Evolutionary conservation across 2,113 vertebrate genomes (phyloP).

Genomic region (Mormoops blainvillei): DNA sequence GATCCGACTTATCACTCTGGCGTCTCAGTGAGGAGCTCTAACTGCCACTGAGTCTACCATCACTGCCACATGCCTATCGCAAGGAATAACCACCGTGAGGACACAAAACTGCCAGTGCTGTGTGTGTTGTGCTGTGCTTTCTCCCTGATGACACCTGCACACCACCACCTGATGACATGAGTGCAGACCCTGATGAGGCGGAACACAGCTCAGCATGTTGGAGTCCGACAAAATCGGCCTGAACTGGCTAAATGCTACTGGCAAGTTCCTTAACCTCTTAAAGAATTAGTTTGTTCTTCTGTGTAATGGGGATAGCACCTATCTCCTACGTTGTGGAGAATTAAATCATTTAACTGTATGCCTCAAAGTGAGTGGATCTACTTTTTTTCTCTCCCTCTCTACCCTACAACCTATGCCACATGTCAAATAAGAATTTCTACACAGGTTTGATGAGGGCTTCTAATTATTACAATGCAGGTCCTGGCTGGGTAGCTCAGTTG

Average conservation of each 20-base stretch:
- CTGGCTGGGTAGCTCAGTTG: background rate
- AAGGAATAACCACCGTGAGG: too few relatives aligned
- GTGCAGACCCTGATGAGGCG: background rate
- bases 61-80: background rate
- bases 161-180: rapidly evolving
- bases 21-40: background rate
- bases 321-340: background rate
- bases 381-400: background rate
- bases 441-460: background rate
- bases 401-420: too few relatives aligned
- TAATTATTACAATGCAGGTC: background rate
- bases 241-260: background rate
- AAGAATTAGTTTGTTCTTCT: background rate
- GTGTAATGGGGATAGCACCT: background rate
- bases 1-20: background rate
- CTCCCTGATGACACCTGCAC: background rate
- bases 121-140: background rate
- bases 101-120: too few relatives aligned
- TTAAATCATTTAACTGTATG: background rate
- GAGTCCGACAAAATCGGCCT: background rate
- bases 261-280: background rate
- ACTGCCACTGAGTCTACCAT: background rate
- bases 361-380: background rate
- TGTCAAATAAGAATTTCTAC: background rate
- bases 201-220: background rate